phyloP scores from a whole-genome alignment of 2,888 invertebrate genomes.

The Baccha elongata region DNA sequence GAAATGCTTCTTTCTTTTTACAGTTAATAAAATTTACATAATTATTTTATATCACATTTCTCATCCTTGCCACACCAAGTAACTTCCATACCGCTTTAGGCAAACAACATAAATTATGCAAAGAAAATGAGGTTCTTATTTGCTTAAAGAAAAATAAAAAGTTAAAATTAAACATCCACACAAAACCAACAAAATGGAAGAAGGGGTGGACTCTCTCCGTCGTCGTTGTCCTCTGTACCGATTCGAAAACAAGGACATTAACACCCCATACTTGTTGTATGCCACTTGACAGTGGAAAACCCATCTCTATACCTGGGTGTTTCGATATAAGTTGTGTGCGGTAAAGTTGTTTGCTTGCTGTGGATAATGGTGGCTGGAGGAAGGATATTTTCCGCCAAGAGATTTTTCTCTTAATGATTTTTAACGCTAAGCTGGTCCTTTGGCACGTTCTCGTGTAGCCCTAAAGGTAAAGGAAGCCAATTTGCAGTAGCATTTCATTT shows the following conservation, averaged over 20 bases:
- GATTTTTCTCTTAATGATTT: conserved; percentile 70
- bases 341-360: conserved; percentile 50
- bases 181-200: conserved; percentile 21
- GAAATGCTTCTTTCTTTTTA: conserved; percentile 41
- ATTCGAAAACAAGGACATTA: conserved; percentile 67
- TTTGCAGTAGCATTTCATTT: conserved; percentile 67
- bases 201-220: conserved; percentile 1
- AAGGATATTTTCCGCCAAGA: conserved; percentile 62
- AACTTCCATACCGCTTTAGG: conserved; percentile 55
- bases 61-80: conserved; percentile 8
- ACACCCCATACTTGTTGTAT: conserved; percentile 44
- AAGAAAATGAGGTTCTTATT: conserved; percentile 73
- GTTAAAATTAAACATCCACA: conserved; percentile 66
- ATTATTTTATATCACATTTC: conserved; percentile 65
- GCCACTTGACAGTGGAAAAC: conserved; percentile 42
- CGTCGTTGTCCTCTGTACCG: neutral
- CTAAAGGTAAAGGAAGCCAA: conserved; percentile 64
- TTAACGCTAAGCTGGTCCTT: conserved; percentile 69
- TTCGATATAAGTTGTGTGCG: conserved; percentile 29
- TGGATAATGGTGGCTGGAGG: conserved; percentile 17
- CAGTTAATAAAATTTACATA: conserved; percentile 71
- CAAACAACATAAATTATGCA: conserved; percentile 71
- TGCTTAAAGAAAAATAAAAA: conserved; percentile 46
- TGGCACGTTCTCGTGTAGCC: conserved; percentile 66
- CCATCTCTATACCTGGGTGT: neutral